Evolutionary conservation across 35 echinoderm and acorn worm species (phyloP), one percentile per base, ranked within the genome.

Genomic region (Holothuria glaberrima): DNA sequence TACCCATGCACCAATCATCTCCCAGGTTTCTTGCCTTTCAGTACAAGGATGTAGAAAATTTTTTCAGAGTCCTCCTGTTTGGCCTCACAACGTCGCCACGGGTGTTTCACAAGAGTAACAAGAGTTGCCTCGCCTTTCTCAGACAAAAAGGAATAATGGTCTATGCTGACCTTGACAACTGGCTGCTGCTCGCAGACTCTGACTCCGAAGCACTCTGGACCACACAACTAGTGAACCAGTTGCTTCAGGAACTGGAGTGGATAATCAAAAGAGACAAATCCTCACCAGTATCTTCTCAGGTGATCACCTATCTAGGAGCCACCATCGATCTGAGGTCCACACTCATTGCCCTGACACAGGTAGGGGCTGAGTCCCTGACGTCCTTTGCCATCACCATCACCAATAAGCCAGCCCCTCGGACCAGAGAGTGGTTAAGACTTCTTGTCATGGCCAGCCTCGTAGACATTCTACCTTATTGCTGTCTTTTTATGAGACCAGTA

Each of bases 361-460:
- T 9, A 73, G 7, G 19, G 28, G 29, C n/a, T n/a, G n/a, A n/a
- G n/a, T n/a, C n/a, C n/a, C n/a, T n/a, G n/a, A n/a, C n/a, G n/a
- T n/a, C n/a, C n/a, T n/a, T n/a, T n/a, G n/a, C n/a, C n/a, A n/a
- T n/a, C n/a, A n/a, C n/a, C 6, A 27, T 17, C 2, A 30, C 30
- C 5, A 18, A 32, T 32, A 16, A 16, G 30, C 9, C 24, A 73
- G 18, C 28, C 69, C 5, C 31, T 18, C 69, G 35, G n/a, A 29
- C 20, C 30, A 27, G 19, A 9, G 36, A 20, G 9, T 73, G 7
- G 70, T 4, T 73, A 27, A 73, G 30, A 19, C 25, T 34, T 2
- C 70, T 73, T 7, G 70, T 73, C 26, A 73, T 36, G 70, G 70
- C 10, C 7, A 73, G 70, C 70, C 70, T 31, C 7, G 70, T 73